These are phyloP conservation scores for Luidia sarsii DNA, from an alignment of 53 echinoderm and acorn worm species.

Conservation along the genomic window DNA sequence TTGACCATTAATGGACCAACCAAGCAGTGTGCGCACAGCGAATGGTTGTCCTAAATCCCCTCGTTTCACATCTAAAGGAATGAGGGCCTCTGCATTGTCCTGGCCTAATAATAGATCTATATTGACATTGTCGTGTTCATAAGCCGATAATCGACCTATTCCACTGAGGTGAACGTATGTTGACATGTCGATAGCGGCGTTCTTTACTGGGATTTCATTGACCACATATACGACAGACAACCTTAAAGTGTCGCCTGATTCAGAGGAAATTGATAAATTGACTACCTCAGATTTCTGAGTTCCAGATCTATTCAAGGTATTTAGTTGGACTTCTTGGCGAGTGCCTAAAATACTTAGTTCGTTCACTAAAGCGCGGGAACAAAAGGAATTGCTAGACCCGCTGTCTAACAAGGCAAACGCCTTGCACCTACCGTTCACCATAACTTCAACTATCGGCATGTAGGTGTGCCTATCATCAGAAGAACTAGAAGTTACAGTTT, in stretches of 20 bases:
- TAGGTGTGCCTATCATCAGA: not conserved
- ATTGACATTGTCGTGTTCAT: too few relatives aligned
- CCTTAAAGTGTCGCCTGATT: constrained; percentile 1
- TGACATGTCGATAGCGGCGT: too few relatives aligned
- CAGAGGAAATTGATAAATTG: constrained; percentile 11
- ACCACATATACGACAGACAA: constrained; percentile 28
- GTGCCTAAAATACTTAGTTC: not conserved
- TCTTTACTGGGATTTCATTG: too few relatives aligned
- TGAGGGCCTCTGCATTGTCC: too few relatives aligned
- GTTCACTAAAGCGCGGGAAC: constrained; percentile 13
- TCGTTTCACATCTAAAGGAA: too few relatives aligned
- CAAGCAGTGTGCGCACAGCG: too few relatives aligned
- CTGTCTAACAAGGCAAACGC: not conserved
- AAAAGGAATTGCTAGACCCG: constrained; percentile 15
- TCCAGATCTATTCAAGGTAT: constrained; percentile 18
- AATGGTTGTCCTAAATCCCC: too few relatives aligned
- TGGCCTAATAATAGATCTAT: too few relatives aligned
- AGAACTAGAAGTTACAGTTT: too few relatives aligned
- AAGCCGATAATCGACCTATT: too few relatives aligned
- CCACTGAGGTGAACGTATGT: too few relatives aligned
- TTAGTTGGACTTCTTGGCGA: not conserved
- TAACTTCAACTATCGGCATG: constrained; percentile 16
- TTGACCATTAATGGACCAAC: too few relatives aligned
- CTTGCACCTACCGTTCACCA: not conserved
- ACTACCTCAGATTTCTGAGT: constrained; percentile 36